phyloP scores from a whole-genome alignment of 2,113 vertebrate genomes.

The Eira barbara region DNA sequence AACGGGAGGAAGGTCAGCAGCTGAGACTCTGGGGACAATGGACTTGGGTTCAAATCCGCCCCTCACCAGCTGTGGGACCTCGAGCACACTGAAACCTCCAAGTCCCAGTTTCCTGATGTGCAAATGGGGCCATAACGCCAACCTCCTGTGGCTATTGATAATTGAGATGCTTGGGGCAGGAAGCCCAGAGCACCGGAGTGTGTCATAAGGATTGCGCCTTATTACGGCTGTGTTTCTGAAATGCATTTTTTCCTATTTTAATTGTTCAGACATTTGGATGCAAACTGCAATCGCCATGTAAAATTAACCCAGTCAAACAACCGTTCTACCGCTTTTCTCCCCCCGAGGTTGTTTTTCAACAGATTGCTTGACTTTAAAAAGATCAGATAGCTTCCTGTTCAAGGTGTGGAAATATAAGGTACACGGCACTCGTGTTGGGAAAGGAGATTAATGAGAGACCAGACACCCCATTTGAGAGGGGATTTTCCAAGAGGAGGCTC shows the following conservation, averaged over 20 bases:
- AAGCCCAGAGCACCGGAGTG: background rate
- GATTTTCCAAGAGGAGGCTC: background rate
- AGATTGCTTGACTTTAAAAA: background rate
- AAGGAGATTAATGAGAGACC: background rate
- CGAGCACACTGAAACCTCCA: background rate
- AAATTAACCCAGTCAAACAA: background rate
- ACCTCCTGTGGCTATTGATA: background rate
- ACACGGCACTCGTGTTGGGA: rapidly evolving
- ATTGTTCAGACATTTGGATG: background rate
- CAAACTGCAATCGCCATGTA: background rate
- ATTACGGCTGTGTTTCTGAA: background rate
- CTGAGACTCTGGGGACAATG: background rate
- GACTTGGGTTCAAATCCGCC: background rate
- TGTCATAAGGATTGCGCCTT: background rate
- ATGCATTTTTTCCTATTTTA: background rate
- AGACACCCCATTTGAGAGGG: rapidly evolving
- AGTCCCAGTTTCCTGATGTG: background rate
- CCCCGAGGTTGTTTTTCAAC: background rate
- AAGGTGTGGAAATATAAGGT: background rate
- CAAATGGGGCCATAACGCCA: background rate
- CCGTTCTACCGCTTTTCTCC: background rate
- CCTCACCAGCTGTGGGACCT: background rate
- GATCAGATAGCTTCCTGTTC: background rate
- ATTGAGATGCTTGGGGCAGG: background rate
- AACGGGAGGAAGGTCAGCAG: background rate